A percentile compares a stretch with the other conserved stretches of the same genome.
phyloP scores from a whole-genome alignment of 2,888 invertebrate genomes.

The Oscheius sp. region DNA sequence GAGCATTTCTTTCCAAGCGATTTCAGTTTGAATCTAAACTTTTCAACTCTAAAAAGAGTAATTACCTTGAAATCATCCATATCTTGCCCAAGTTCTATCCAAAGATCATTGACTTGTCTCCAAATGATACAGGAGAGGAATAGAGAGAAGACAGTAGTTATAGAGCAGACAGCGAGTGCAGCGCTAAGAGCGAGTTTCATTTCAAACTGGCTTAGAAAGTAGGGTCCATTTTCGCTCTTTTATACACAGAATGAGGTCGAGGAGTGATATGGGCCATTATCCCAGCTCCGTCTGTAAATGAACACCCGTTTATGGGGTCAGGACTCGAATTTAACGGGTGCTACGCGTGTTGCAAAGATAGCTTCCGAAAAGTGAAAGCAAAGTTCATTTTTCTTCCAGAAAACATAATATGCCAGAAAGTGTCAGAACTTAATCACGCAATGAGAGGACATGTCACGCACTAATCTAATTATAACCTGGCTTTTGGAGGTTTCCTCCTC shows the following conservation, averaged over 20 bases:
- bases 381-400: no score
- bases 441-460: no score
- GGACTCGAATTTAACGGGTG: constrained; percentile 2
- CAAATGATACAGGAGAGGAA: not conserved
- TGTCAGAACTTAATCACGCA: no score
- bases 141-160: not conserved
- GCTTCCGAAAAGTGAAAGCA: no score
- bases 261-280: constrained; percentile 3
- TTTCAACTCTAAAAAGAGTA: not conserved
- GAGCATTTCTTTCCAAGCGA: constrained; percentile 4
- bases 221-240: not conserved
- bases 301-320: constrained; percentile 7
- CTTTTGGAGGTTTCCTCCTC: no score
- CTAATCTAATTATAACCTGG: no score
- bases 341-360: not conserved
- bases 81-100: not conserved
- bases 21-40: not conserved
- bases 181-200: not conserved
- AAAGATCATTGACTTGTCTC: not conserved
- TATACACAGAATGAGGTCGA: constrained; percentile 11
- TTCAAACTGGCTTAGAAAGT: not conserved
- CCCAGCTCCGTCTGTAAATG: constrained; percentile 1
- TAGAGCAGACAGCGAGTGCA: not conserved
- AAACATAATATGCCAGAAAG: no score
- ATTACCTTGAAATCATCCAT: not conserved